Percentiles rank a stretch among this genome's conserved stretches.
Evolutionary conservation across 2,888 invertebrate species (phyloP).

Genomic region (Drosophila vallismaia): DNA sequence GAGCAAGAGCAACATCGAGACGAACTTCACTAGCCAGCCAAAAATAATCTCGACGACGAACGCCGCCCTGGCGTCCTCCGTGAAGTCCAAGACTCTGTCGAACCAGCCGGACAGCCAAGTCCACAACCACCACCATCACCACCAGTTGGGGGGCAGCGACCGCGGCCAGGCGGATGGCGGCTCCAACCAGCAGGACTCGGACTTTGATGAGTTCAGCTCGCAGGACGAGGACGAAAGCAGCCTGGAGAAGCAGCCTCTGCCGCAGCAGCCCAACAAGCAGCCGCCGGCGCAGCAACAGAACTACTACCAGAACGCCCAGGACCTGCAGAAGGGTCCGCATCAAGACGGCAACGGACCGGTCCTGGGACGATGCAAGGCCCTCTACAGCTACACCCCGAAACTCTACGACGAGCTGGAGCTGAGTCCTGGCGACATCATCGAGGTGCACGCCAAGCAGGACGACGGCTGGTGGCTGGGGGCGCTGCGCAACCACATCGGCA

Average conservation of each 20-base stretch:
- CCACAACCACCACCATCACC: constrained; percentile 1
- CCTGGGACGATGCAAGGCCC: constrained; percentile 91
- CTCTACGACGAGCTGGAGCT: constrained; percentile 93
- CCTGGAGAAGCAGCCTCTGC: constrained; percentile 6
- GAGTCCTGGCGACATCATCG: constrained; percentile 92
- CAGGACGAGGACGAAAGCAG: constrained; percentile 86
- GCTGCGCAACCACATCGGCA: constrained; percentile 90
- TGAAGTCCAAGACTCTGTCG: constrained; percentile 34
- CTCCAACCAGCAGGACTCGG: constrained; percentile 93
- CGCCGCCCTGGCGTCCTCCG: constrained; percentile 30
- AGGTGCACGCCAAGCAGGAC: constrained; percentile 94
- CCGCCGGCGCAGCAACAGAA: constrained; percentile 23
- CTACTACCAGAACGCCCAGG: constrained; percentile 71
- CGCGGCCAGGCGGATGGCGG: constrained; percentile 88
- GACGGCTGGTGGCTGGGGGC: constrained; percentile 98
- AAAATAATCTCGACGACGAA: constrained; percentile 77
- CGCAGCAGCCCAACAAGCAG: constrained; percentile 6
- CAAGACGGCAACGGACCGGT: constrained; percentile 49
- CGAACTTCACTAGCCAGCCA: constrained; percentile 78
- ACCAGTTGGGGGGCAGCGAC: constrained; percentile 65
- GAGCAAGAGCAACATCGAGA: constrained; percentile 83
- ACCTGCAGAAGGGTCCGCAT: constrained; percentile 50
- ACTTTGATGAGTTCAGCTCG: constrained; percentile 93
- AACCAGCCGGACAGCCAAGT: constrained; percentile 8
- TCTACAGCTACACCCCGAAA: constrained; percentile 94